These are phyloP conservation scores for Salvator merianae DNA, from an alignment of 2,113 vertebrate species.

Conservation along the genomic window DNA sequence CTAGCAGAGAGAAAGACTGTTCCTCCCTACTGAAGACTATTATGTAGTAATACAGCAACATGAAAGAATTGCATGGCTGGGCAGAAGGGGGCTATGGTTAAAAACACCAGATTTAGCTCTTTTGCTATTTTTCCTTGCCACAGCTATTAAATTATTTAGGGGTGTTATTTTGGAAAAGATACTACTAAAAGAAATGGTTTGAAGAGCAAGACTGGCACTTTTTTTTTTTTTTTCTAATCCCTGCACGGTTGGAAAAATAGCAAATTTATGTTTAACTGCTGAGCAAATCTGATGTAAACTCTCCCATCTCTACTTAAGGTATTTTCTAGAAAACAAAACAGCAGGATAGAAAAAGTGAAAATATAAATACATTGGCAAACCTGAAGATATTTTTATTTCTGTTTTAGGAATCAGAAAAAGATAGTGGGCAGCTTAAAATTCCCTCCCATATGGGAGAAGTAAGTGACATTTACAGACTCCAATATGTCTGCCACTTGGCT, in stretches of 20 bases:
- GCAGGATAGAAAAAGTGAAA: neutral
- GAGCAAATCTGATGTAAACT: neutral
- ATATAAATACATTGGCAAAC: neutral
- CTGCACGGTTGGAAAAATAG: neutral
- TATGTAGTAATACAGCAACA: neutral
- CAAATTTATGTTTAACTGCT: neutral
- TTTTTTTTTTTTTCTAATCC: neutral
- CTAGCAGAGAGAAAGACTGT: neutral
- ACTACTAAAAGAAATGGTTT: neutral
- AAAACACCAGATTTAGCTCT: no score
- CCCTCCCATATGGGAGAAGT: neutral
- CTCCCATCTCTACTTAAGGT: neutral
- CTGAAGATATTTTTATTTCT: neutral
- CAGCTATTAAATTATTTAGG: neutral
- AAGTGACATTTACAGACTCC: neutral
- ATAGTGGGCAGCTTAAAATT: neutral
- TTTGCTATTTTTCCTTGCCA: neutral
- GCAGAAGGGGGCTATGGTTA: no score
- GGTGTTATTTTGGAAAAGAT: neutral
- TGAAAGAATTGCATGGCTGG: neutral
- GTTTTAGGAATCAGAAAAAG: neutral
- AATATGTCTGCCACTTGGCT: neutral
- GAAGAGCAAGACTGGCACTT: no score
- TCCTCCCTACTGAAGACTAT: neutral
- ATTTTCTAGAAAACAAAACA: neutral